phyloP scores from a whole-genome alignment of 37 sponge, comb jelly and placozoan genomes.

The Dysidea cf. avara region DNA sequence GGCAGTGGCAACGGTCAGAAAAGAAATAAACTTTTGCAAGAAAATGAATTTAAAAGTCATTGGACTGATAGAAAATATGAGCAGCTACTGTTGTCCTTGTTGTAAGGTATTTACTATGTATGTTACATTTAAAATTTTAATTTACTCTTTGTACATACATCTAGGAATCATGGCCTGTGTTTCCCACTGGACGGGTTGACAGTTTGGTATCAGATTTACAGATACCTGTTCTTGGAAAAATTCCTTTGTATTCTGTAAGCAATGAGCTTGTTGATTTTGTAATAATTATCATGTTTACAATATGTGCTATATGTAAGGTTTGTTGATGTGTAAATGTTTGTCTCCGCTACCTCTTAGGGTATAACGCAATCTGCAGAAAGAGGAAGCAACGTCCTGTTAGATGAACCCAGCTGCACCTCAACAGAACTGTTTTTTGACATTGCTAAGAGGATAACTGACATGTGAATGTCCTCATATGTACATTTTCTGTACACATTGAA shows the following conservation, averaged over 20 bases:
- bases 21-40: slow-evolving; percentile 85
- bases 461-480: too few relatives aligned
- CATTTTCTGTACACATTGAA: too few relatives aligned
- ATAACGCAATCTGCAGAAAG: too few relatives aligned
- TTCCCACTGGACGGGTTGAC: slow-evolving; percentile 35
- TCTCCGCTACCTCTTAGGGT: too few relatives aligned
- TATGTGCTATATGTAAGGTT: too few relatives aligned
- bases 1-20: slow-evolving; percentile 79
- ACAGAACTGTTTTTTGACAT: too few relatives aligned
- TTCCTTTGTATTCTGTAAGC: slow-evolving; percentile 77
- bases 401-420: too few relatives aligned
- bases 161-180: slow-evolving; percentile 34
- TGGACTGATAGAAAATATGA: slow-evolving; percentile 88
- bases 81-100: slow-evolving; percentile 79
- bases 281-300: too few relatives aligned
- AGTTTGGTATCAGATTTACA: slow-evolving; percentile 47
- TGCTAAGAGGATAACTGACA: too few relatives aligned
- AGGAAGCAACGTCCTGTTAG: too few relatives aligned
- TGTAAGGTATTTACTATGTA: slow-evolving; percentile 51
- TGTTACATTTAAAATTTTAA: not conserved
- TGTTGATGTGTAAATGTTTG: too few relatives aligned
- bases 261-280: too few relatives aligned
- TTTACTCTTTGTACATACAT: not conserved
- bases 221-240: slow-evolving; percentile 51
- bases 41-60: slow-evolving; percentile 76